phyloP scores from a whole-genome alignment of 2,113 vertebrate genomes.

The Oryzias celebensis region DNA sequence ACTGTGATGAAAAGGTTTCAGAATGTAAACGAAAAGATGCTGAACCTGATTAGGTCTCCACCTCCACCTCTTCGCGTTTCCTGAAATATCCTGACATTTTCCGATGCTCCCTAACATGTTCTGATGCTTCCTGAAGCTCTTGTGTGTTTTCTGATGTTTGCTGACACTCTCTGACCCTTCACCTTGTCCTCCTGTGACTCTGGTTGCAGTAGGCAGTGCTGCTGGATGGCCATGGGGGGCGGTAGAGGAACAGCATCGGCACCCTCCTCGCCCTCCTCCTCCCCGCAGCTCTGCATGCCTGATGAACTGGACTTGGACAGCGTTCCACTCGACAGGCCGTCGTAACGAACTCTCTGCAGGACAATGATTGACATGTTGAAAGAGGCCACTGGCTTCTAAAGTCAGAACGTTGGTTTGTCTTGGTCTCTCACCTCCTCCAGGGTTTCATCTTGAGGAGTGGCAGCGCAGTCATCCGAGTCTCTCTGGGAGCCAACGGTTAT shows the following conservation, averaged over 20 bases:
- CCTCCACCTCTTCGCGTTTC: too few relatives aligned
- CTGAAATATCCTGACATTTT: too few relatives aligned
- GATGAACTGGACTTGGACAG: constrained; percentile 98
- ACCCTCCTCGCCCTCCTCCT: constrained; percentile 97
- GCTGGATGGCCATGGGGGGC: constrained; percentile 98
- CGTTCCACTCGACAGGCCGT: constrained; percentile 95
- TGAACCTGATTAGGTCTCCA: too few relatives aligned
- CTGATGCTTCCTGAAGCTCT: neutral
- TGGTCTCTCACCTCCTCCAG: constrained; percentile 86
- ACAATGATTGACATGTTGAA: neutral
- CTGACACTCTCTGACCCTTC: constrained; percentile 29
- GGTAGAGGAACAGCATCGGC: constrained; percentile 91
- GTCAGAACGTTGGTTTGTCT: neutral
- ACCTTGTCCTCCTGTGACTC: constrained; percentile 99
- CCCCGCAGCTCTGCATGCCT: constrained; percentile 98
- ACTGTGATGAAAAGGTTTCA: too few relatives aligned
- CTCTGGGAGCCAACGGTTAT: constrained; percentile 86
- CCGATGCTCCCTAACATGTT: too few relatives aligned
- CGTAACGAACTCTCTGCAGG: constrained; percentile 90
- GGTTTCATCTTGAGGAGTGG: constrained; percentile 95
- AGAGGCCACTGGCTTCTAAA: neutral
- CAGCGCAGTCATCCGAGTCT: constrained; percentile 95
- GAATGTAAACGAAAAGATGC: too few relatives aligned
- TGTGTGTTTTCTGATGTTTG: neutral
- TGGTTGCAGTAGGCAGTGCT: constrained; percentile 95